Percentiles rank a stretch among this genome's conserved stretches.
These are phyloP conservation scores for Cinara cedri DNA, from an alignment of 2,888 invertebrate species.

Conservation along the genomic window DNA sequence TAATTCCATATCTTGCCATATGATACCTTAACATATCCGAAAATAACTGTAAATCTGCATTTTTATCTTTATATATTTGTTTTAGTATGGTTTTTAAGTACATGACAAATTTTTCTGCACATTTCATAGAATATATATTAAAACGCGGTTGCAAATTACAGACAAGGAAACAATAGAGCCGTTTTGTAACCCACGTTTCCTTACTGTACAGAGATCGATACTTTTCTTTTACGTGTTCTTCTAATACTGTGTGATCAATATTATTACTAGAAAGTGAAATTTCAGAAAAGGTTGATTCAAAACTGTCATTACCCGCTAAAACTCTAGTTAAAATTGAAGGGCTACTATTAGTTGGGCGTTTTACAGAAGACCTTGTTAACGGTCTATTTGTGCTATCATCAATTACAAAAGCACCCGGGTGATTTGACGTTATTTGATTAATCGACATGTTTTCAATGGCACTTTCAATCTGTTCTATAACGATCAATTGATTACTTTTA, in stretches of 20 bases:
- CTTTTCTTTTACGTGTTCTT: neutral
- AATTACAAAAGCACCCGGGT: conserved; percentile 31
- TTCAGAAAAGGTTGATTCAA: neutral
- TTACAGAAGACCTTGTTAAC: conserved; percentile 14
- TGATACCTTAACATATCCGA: conserved; percentile 37
- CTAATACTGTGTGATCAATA: neutral
- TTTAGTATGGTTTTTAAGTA: conserved; percentile 25
- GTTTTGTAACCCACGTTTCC: conserved; percentile 45
- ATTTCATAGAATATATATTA: conserved; percentile 22
- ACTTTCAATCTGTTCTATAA: conserved; percentile 16
- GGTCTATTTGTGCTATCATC: neutral
- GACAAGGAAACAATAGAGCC: conserved; percentile 32
- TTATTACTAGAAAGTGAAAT: neutral
- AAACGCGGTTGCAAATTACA: conserved; percentile 5
- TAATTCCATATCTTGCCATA: conserved; percentile 44
- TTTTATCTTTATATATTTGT: neutral
- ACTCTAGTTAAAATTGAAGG: conserved; percentile 28
- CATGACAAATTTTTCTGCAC: conserved; percentile 41
- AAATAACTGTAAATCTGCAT: conserved; percentile 15
- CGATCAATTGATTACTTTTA: neutral
- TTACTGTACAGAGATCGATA: conserved; percentile 40
- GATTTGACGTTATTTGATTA: neutral
- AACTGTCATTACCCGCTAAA: neutral
- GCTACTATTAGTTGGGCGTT: neutral
- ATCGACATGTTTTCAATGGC: conserved; percentile 35